A percentile compares a stretch with the other conserved stretches of the same genome.
Conservation (phyloP, 2,888 invertebrate species). For the Thecophora atra region DNA sequence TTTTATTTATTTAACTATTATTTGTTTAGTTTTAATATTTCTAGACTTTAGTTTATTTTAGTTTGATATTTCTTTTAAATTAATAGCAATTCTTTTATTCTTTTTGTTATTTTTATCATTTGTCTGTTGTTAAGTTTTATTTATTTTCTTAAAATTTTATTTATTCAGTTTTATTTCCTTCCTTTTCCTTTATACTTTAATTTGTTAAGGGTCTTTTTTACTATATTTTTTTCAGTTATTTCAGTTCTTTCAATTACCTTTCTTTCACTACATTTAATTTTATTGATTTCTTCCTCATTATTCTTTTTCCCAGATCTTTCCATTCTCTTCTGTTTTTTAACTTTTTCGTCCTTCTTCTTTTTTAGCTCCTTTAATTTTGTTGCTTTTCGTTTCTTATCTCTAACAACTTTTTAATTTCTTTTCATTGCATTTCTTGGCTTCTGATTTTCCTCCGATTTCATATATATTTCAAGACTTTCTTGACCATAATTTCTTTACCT, state of each 20-base stretch:
- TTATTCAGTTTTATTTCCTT: no score
- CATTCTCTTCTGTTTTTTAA: not conserved
- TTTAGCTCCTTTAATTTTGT: not conserved
- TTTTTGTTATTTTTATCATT: not conserved
- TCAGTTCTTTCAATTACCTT: no score
- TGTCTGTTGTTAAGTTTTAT: no score
- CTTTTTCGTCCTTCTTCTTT: no score
- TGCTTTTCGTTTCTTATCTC: not conserved
- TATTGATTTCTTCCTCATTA: no score
- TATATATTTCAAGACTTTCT: not conserved
- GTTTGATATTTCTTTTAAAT: not conserved
- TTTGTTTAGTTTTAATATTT: not conserved
- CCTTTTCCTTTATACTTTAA: no score
- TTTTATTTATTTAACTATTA: not conserved
- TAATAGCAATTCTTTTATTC: not conserved
- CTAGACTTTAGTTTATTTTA: not conserved
- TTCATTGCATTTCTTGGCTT: not conserved
- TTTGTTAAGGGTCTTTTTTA: no score
- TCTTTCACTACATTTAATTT: no score
- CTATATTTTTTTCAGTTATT: no score
- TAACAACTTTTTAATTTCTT: no score
- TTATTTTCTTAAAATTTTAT: no score
- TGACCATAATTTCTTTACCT: constrained; percentile 4
- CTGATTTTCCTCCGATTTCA: not conserved
- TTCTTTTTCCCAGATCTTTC: no score